phyloP scores from a whole-genome alignment of 2,888 invertebrate species.

The Erebia ligea region DNA sequence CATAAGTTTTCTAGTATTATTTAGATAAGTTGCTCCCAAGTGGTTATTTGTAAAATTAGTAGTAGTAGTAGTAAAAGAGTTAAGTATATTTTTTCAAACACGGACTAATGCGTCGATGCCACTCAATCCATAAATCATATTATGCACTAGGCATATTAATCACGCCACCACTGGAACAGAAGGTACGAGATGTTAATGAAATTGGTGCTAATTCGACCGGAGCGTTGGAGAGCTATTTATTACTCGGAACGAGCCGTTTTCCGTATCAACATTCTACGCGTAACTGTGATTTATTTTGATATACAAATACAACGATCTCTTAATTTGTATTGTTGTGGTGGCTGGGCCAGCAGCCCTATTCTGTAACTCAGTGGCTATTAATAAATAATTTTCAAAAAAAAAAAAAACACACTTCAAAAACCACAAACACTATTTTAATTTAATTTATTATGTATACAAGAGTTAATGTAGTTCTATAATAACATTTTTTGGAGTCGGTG shows the following conservation, averaged over 20 bases:
- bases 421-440: no score
- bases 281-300: slow-evolving; percentile 29
- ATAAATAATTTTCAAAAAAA: no score
- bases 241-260: slow-evolving; percentile 53
- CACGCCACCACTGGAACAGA: slow-evolving; percentile 48
- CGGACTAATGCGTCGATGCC: slow-evolving; percentile 18
- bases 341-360: not conserved
- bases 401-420: no score
- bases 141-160: slow-evolving; percentile 52
- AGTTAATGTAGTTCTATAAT: no score
- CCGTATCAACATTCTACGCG: slow-evolving; percentile 49
- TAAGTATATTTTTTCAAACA: no score
- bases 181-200: slow-evolving; percentile 55
- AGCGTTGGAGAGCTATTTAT: slow-evolving; percentile 45
- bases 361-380: no score
- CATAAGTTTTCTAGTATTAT: no score
- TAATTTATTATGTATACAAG: no score
- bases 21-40: no score
- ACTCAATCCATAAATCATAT: slow-evolving; percentile 35
- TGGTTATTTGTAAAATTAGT: no score
- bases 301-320: slow-evolving; percentile 15
- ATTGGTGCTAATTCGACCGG: slow-evolving; percentile 59
- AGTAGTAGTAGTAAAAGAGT: no score
- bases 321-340: not conserved
- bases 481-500: no score